These are phyloP conservation scores for Solenopsis fugax DNA, from an alignment of 1,140 invertebrate genomes.

Conservation along the genomic window DNA sequence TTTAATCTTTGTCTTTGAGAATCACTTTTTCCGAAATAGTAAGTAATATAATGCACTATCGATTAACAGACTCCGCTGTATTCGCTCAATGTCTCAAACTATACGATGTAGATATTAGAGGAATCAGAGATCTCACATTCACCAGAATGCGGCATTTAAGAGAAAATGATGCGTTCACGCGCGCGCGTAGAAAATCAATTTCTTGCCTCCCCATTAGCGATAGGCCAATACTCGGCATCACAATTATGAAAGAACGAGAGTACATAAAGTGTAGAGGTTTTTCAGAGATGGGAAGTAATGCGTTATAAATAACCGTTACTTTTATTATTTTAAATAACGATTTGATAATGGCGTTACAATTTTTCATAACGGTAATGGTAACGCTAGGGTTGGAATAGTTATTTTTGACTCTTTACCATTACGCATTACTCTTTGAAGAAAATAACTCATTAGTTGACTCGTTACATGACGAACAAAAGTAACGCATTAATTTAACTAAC, in stretches of 20 bases:
- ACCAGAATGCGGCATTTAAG: background rate
- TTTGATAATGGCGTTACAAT: no score
- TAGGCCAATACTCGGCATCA: background rate
- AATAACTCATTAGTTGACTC: no score
- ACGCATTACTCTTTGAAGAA: no score
- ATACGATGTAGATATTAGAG: constrained; percentile 51
- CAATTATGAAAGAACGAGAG: constrained; percentile 19
- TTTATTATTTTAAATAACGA: no score
- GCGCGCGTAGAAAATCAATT: background rate
- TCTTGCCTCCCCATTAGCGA: background rate
- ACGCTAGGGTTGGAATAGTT: no score
- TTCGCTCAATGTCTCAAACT: constrained; percentile 59
- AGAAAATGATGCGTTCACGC: background rate
- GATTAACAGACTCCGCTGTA: constrained; percentile 50
- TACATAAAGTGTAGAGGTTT: constrained; percentile 9
- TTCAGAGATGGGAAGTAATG: no score
- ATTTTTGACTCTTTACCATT: no score
- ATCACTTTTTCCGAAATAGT: constrained; percentile 54
- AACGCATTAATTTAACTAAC: no score
- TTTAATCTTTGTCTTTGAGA: constrained; percentile 16
- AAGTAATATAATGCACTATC: constrained; percentile 54
- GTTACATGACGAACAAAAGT: no score
- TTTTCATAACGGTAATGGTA: no score
- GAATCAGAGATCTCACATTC: constrained; percentile 43
- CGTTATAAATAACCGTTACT: no score